Percentiles rank a stretch among this genome's conserved stretches.
phyloP scores from a whole-genome alignment of 2,888 invertebrate species.

The Drosophila melanosoma region DNA sequence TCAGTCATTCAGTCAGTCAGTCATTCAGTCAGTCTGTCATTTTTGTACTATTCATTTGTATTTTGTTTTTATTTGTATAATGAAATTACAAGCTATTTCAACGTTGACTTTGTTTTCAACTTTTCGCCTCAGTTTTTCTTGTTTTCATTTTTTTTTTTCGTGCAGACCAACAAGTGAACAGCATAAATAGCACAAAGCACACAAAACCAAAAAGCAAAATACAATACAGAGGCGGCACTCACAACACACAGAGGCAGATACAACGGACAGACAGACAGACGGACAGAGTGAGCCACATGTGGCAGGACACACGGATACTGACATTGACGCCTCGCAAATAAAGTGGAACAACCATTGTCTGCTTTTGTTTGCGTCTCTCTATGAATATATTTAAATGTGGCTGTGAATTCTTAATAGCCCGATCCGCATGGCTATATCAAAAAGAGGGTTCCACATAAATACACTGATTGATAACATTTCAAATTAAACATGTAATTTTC shows the following conservation, averaged over 20 bases:
- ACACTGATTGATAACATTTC: background rate
- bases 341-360: constrained; percentile 59
- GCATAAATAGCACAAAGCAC: constrained; percentile 56
- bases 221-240: constrained; percentile 13
- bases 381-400: constrained; percentile 3
- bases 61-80: constrained; percentile 60
- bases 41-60: constrained; percentile 36
- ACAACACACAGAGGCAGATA: background rate
- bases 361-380: constrained; percentile 32
- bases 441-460: background rate
- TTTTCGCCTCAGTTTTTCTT: constrained; percentile 16
- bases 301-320: constrained; percentile 23
- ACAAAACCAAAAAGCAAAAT: constrained; percentile 49
- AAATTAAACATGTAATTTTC: background rate
- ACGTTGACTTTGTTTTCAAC: constrained; percentile 34
- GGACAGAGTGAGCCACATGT: constrained; percentile 4
- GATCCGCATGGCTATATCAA: constrained; percentile 4
- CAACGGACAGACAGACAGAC: constrained; percentile 2
- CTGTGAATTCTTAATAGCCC: constrained; percentile 15
- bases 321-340: constrained; percentile 41
- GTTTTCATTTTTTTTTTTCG: constrained; percentile 9
- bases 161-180: constrained; percentile 53
- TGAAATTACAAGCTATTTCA: constrained; percentile 69
- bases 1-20: constrained; percentile 22
- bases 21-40: constrained; percentile 21